A percentile compares a stretch with the other conserved stretches of the same genome.
Conservation (phyloP, 2,888 invertebrate genomes). For the Caenorhabditis drosophilae region DNA sequence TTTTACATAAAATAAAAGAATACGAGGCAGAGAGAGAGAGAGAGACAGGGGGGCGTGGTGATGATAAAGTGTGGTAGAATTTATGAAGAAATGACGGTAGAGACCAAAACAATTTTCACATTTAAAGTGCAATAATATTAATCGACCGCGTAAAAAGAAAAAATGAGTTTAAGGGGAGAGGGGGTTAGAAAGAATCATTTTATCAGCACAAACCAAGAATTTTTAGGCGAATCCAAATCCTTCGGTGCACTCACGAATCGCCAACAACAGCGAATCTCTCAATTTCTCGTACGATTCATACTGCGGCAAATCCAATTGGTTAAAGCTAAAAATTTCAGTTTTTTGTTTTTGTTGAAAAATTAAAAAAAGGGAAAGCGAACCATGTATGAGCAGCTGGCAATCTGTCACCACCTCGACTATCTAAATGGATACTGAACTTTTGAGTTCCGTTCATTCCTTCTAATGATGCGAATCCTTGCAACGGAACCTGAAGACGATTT, state of each 20-base stretch:
- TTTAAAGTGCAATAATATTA: no score
- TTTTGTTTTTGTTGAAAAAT: background rate
- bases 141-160: no score
- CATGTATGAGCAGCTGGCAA: conserved; percentile 89
- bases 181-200: no score
- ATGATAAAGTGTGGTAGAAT: no score
- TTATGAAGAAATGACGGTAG: no score
- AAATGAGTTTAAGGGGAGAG: no score
- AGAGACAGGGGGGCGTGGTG: no score
- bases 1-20: no score
- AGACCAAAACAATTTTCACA: no score
- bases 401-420: conserved; percentile 81
- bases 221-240: conserved; percentile 88
- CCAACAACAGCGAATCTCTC: conserved; percentile 81
- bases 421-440: conserved; percentile 88
- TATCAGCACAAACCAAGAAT: no score
- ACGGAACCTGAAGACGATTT: conserved; percentile 74
- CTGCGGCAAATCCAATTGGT: conserved; percentile 87
- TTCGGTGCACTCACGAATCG: conserved; percentile 89
- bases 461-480: conserved; percentile 83
- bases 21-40: no score
- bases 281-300: conserved; percentile 92
- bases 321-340: conserved; percentile 77
- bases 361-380: conserved; percentile 72
- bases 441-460: conserved; percentile 92